phyloP scores from a whole-genome alignment of 1,140 invertebrate genomes.

The Drosophila obscura region DNA sequence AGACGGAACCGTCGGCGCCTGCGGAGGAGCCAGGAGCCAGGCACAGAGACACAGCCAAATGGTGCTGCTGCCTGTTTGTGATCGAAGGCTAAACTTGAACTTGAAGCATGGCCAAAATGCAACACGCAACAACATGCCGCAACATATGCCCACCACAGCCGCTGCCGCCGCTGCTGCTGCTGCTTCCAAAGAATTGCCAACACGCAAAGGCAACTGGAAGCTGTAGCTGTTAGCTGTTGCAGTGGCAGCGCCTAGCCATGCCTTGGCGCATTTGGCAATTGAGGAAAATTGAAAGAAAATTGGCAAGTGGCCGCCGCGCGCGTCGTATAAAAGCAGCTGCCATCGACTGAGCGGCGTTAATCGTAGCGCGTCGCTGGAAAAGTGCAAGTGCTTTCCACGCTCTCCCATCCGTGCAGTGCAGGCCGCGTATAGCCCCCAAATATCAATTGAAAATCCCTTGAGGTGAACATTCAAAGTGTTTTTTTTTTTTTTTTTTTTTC shows the following conservation, averaged over 20 bases:
- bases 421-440: neutral
- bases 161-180: conserved; percentile 15
- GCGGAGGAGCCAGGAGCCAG: too few relatives aligned
- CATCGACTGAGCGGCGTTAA: conserved; percentile 50
- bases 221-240: too few relatives aligned
- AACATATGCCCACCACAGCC: neutral
- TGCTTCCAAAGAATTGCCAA: conserved; percentile 28
- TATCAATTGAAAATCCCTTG: neutral
- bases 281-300: neutral
- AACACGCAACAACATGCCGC: conserved; percentile 32
- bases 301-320: neutral
- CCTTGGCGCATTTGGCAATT: conserved; percentile 1
- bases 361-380: conserved; percentile 72
- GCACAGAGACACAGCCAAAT: too few relatives aligned
- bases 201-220: conserved; percentile 14
- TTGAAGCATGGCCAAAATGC: conserved; percentile 61
- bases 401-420: conserved; percentile 2
- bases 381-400: conserved; percentile 49
- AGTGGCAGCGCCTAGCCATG: neutral
- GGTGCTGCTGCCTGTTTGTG: neutral
- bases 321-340: conserved; percentile 60
- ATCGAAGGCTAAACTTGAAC: conserved; percentile 67
- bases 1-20: conserved; percentile 57
- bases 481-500: conserved; percentile 8
- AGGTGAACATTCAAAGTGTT: conserved; percentile 48